Conservation (phyloP, 2,113 vertebrate genomes). For the Laterallus jamaicensis region DNA sequence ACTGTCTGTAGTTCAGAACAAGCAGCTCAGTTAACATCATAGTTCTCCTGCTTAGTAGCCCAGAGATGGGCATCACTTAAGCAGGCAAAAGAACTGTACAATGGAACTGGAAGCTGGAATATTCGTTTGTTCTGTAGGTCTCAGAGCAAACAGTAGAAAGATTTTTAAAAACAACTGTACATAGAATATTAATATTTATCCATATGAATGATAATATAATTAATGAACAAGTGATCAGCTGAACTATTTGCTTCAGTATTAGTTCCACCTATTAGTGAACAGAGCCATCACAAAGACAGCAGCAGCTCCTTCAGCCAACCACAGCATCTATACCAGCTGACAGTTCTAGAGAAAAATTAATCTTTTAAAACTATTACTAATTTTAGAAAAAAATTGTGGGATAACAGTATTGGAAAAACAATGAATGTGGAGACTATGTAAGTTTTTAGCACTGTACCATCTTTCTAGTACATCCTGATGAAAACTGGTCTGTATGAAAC, state of each 20-base stretch:
- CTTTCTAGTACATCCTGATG: neutral
- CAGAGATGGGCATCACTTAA: neutral
- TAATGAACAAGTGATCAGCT: neutral
- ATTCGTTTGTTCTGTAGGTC: neutral
- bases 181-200: neutral
- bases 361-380: neutral
- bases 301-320: neutral
- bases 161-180: neutral
- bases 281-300: rapidly evolving
- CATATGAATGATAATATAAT: neutral
- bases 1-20: neutral
- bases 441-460: rapidly evolving
- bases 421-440: neutral
- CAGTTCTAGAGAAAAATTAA: neutral
- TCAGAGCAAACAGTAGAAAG: neutral
- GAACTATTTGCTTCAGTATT: neutral
- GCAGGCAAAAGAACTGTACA: neutral
- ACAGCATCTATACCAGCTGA: neutral
- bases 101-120: neutral
- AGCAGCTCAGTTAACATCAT: neutral
- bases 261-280: neutral
- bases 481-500: neutral
- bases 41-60: neutral
- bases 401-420: neutral
- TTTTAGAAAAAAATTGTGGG: neutral